Conservation (phyloP, 2,888 invertebrate species). For the Adelognathus sp. region DNA sequence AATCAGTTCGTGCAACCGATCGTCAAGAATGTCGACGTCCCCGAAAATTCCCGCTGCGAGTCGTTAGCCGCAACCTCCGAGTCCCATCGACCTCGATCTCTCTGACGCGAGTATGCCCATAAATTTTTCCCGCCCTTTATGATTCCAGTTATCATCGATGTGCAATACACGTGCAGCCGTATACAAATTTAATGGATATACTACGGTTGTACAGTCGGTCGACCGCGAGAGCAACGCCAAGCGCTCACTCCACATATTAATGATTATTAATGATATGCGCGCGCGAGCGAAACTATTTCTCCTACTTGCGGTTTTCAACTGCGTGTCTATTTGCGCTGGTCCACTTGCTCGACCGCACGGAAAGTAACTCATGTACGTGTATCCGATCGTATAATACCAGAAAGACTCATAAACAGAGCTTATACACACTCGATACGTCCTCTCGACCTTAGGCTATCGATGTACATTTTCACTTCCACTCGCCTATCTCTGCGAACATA, state of each 20-base stretch:
- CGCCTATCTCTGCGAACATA: too few relatives aligned
- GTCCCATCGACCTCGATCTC: not conserved
- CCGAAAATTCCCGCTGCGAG: constrained; percentile 5
- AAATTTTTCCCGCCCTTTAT: not conserved
- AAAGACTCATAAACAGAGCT: too few relatives aligned
- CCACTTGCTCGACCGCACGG: constrained; percentile 53
- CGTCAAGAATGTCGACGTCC: constrained; percentile 28
- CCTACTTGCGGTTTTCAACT: constrained; percentile 41
- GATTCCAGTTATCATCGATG: not conserved
- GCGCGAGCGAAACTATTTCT: constrained; percentile 31
- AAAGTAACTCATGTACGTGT: constrained; percentile 20
- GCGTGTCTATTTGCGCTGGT: constrained; percentile 40
- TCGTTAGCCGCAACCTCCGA: not conserved
- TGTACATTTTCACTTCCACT: too few relatives aligned
- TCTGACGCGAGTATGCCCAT: not conserved
- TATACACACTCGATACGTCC: too few relatives aligned
- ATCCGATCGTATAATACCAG: constrained; percentile 3
- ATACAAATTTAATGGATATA: not conserved
- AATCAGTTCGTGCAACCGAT: not conserved
- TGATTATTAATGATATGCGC: constrained; percentile 22
- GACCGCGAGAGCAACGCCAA: constrained; percentile 2
- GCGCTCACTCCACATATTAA: constrained; percentile 3
- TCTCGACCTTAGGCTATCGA: too few relatives aligned
- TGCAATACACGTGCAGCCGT: not conserved
- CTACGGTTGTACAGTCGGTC: constrained; percentile 8